Base-by-base conservation (phyloP, 2,888 invertebrate genomes). In the Diarsia mendica region DNA sequence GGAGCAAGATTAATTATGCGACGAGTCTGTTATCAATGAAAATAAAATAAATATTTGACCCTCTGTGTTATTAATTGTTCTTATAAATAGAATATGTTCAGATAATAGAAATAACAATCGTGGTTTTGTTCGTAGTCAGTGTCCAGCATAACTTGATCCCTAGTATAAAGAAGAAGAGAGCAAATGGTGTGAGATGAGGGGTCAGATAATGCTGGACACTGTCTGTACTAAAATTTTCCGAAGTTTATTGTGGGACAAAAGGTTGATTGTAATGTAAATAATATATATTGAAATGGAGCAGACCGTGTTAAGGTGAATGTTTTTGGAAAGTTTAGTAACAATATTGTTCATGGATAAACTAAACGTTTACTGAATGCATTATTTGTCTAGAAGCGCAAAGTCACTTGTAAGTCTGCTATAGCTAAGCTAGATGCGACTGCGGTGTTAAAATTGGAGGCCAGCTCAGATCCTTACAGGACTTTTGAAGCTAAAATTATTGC, bases 11-110 rank as follows among this genome's bases (percentile, higher is more conserved):
- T 61, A 76, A 74, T 64, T 53, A 72, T 53, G 63, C 67, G 55
- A 48, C 66, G 23, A 69, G 58, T 72, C 18, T 48, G 75, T 78
- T 87, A 87, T 87, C 86, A 75, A 80, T 68, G 73, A 81, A 85
- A 79, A 79, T 75, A 84, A 84, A 79, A 84, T 80, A 85, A 83
- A 87, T 85, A 87, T 88, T 85, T 85, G 87, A 89, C 88, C 88
- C 77, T 58, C 74, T 75, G 49, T 75, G 81, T 84, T 85, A 73
- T 85, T 88, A 86, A 72, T 86, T 79, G 66, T 64, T 39, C 70
- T 74, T 89, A 89, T 87, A 87, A 89, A 89, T 89, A 89, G 87
- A 88, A 81, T 68, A 72, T 46, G 58, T 63, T 69, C 11, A 51
- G 85, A 87, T 85, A 87, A 39, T 39, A 39, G 39, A 39, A 39